Base-by-base conservation (phyloP, 37 sponge, comb jelly and placozoan species). In the Bolinopsis microptera region DNA sequence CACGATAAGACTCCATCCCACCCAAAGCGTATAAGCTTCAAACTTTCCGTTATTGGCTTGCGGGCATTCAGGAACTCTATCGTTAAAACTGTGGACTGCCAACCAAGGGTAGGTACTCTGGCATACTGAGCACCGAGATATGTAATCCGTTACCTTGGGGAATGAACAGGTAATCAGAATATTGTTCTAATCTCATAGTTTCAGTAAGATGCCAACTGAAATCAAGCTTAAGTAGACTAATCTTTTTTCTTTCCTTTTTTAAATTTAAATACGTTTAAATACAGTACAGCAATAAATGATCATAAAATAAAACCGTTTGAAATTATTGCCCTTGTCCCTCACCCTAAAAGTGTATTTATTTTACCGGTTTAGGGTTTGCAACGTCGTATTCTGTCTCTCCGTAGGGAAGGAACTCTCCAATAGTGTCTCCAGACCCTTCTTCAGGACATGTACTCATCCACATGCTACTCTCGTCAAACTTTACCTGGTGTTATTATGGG, bases 121-220 rank as follows among this genome's bases (percentile, higher is more conserved):
- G 26, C 26, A n/a, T 5, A 72, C 75, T 30, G 31, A 30, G 31
- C 75, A 72, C n/a, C 75, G 75, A 21, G 75, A 72, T 23, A 72
- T 72, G 75, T 72, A 72, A 21, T 72, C 26, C 5, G 75, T 72
- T 72, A 72, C 75, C 75, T 72, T 13, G n/a, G n/a, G n/a, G n/a
- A n/a, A n/a, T n/a, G n/a, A n/a, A n/a, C n/a, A n/a, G n/a, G n/a
- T n/a, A n/a, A n/a, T n/a, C n/a, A n/a, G n/a, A n/a, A n/a, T n/a
- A n/a, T n/a, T n/a, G n/a, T n/a, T n/a, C n/a, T n/a, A n/a, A n/a
- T n/a, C n/a, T n/a, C n/a, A n/a, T n/a, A n/a, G n/a, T n/a, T n/a
- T n/a, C n/a, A n/a, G n/a, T n/a, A n/a, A n/a, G n/a, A n/a, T n/a
- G n/a, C n/a, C n/a, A n/a, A n/a, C n/a, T n/a, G n/a, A n/a, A n/a